Base-by-base conservation (phyloP, 2,888 invertebrate genomes). In the Hemicrepidius hirtus region DNA sequence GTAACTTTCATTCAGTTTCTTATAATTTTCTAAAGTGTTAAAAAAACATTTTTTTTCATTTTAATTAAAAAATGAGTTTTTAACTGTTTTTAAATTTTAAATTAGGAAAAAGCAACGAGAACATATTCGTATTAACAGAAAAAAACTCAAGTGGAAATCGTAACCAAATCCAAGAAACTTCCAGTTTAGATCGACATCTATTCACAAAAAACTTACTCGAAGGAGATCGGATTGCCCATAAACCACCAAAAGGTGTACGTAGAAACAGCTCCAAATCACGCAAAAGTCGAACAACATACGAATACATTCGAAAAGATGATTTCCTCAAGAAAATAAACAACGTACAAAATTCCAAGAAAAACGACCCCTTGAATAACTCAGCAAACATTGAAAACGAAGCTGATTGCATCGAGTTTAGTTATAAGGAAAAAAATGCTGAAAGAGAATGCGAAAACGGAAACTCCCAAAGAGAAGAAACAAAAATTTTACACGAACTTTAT, bases 221-320 rank as follows among this genome's bases (percentile, higher is more conserved):
- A 41, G 32, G 63, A 12, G 84, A 85, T 67, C 85, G 85, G 80
- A 91, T 93, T 0, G 91, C 91, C 0, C 93, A 94, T 78, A 94
- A 94, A 80, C 94, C 93, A 0, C 94, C 93, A 0, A 93, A 93
- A 82, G 92, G 93, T 0, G 89, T 91, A 0, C 89, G 92, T 63
- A 87, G 93, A 44, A 92, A 92, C 7, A 92, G 92, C 3, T 92
- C 92, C 18, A 86, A 85, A 77, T 81, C 78, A 2, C 77, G 83
- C 55, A 85, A 84, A 73, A 80, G 81, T 3, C 84, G 84, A 74
- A 86, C 84, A 0, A 82, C 82, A 0, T 86, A 86, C 74, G 86
- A 86, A 67, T 86, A 86, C 68, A 82, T 86, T n/a, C 82, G 81
- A 62, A 86, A 86, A 69, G 86, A 86, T 32, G 86, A 86, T 69